These are phyloP conservation scores for Adineta ricciae DNA, from an alignment of 2,888 invertebrate genomes.

Conservation along the genomic window DNA sequence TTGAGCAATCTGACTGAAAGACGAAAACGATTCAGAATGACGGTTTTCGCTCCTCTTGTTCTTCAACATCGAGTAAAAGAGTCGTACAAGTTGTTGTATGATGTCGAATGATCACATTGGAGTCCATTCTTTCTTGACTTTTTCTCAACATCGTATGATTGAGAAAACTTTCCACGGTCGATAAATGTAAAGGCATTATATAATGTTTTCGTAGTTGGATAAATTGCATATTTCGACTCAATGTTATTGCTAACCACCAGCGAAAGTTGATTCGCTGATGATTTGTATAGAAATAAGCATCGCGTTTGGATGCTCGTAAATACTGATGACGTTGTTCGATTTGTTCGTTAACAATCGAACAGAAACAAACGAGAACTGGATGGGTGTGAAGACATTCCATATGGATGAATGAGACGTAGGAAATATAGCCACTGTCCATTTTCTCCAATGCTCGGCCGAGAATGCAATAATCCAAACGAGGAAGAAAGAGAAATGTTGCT, in stretches of 20 bases:
- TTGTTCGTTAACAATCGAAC: neutral
- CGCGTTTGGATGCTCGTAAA: neutral
- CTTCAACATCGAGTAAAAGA: neutral
- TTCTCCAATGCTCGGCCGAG: conserved; percentile 19
- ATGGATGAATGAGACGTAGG: conserved; percentile 23
- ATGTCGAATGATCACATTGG: neutral
- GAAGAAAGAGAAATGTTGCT: neutral
- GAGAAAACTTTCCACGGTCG: neutral
- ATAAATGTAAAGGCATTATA: neutral
- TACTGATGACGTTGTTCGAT: neutral
- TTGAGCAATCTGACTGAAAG: neutral
- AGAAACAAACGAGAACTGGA: conserved; percentile 27
- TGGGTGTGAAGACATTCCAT: conserved; percentile 25
- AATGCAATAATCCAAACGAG: conserved; percentile 23
- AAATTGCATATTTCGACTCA: neutral
- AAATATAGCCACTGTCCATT: conserved; percentile 16
- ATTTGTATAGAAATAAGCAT: conserved; percentile 2
- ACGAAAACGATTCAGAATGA: neutral
- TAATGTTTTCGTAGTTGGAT: neutral
- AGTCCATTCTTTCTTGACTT: neutral
- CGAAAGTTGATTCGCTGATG: neutral
- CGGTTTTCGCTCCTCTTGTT: neutral
- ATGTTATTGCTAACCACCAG: conserved; percentile 1
- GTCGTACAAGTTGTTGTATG: neutral
- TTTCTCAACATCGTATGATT: neutral